These are phyloP conservation scores for Cyanoramphus novaezelandiae DNA, from an alignment of 2,113 vertebrate species.

Conservation along the genomic window DNA sequence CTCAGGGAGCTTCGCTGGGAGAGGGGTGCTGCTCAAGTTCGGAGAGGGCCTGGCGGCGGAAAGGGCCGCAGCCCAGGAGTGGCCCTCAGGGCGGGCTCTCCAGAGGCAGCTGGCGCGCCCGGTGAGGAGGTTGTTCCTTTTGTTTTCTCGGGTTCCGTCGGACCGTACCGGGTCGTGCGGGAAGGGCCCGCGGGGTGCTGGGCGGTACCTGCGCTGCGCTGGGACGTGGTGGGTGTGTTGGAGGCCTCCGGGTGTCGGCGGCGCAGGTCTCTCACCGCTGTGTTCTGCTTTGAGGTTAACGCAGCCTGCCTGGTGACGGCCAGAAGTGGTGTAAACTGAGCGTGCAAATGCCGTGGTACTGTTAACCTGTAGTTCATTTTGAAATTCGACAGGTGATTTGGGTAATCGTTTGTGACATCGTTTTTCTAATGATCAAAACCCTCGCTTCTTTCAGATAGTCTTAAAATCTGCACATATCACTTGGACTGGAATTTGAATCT, in stretches of 20 bases:
- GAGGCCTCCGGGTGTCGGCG: rapidly evolving
- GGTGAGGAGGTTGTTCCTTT: neutral
- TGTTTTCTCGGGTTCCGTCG: rapidly evolving
- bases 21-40: rapidly evolving
- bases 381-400: neutral
- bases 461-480: neutral
- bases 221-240: rapidly evolving
- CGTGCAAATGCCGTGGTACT: rapidly evolving
- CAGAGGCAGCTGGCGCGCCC: neutral
- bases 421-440: neutral
- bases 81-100: neutral
- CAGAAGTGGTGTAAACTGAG: neutral
- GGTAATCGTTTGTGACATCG: rapidly evolving
- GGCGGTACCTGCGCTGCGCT: rapidly evolving
- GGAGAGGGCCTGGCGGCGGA: neutral
- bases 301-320: rapidly evolving
- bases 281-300: rapidly evolving
- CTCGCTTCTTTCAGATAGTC: rapidly evolving
- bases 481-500: neutral
- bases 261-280: rapidly evolving
- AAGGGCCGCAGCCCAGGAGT: too few relatives aligned
- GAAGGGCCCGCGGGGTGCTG: rapidly evolving
- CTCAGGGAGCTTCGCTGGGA: too few relatives aligned
- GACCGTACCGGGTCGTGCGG: rapidly evolving
- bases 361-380: rapidly evolving